phyloP scores from a whole-genome alignment of 2,888 invertebrate species.

The Adineta ricciae region DNA sequence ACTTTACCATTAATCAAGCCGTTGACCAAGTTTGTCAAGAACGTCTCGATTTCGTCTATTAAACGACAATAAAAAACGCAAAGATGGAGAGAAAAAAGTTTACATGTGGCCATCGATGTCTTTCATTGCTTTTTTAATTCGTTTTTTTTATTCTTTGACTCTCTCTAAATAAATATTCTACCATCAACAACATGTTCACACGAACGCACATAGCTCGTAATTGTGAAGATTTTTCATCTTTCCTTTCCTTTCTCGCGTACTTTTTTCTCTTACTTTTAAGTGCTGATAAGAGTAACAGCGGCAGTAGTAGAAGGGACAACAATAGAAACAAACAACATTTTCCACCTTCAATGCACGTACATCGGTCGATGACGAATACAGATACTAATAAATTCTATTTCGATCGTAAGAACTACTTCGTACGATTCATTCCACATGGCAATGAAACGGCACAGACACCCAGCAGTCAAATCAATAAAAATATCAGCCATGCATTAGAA shows the following conservation, averaged over 20 bases:
- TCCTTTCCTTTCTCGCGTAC: not conserved
- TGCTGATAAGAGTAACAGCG: not conserved
- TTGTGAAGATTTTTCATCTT: not conserved
- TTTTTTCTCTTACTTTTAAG: not conserved
- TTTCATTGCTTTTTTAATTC: not conserved
- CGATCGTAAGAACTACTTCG: not conserved
- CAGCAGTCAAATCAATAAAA: not conserved
- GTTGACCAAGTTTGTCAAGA: too few species aligned
- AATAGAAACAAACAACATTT: not conserved
- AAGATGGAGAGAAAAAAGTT: too few species aligned
- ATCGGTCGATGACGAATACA: not conserved
- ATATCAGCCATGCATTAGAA: conserved; percentile 40
- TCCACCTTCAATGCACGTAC: not conserved
- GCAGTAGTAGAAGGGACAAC: not conserved
- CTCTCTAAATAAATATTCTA: not conserved
- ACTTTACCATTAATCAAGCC: too few species aligned
- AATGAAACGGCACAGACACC: not conserved
- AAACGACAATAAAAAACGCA: too few species aligned
- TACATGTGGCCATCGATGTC: not conserved
- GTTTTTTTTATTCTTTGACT: not conserved
- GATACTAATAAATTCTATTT: not conserved
- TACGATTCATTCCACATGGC: not conserved
- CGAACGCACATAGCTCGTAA: not conserved
- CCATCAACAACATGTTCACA: not conserved
- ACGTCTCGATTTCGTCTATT: too few species aligned